phyloP scores from a whole-genome alignment of 2,797 vertebrate species.

The Masticophis lateralis region DNA sequence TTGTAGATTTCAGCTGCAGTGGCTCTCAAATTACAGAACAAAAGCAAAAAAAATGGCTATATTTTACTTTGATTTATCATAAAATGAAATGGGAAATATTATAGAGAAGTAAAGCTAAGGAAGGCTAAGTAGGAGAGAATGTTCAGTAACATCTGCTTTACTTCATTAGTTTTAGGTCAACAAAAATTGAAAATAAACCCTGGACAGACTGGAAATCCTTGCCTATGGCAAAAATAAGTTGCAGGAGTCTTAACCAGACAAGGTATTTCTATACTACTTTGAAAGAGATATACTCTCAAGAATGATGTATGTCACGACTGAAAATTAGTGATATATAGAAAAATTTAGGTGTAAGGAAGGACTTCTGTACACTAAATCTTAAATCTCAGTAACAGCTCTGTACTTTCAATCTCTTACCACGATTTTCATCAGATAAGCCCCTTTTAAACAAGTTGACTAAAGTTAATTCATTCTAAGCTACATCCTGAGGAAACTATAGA shows the following conservation, averaged over 20 bases:
- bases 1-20: background rate
- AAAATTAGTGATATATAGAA: background rate
- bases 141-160: background rate
- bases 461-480: background rate
- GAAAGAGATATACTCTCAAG: background rate
- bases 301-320: background rate
- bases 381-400: background rate
- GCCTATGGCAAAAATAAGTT: background rate
- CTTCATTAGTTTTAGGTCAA: background rate
- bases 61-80: background rate
- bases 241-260: background rate
- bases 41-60: background rate
- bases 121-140: background rate
- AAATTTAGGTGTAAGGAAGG: background rate
- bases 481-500: background rate
- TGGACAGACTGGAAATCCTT: background rate
- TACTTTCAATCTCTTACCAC: background rate
- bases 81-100: background rate
- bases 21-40: background rate
- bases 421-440: background rate
- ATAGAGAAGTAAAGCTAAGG: background rate
- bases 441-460: background rate
- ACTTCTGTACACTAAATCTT: background rate
- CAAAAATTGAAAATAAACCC: background rate
- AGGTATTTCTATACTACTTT: background rate